These are phyloP conservation scores for Synodontis membranacea DNA, from an alignment of 2,113 vertebrate genomes.

Conservation along the genomic window DNA sequence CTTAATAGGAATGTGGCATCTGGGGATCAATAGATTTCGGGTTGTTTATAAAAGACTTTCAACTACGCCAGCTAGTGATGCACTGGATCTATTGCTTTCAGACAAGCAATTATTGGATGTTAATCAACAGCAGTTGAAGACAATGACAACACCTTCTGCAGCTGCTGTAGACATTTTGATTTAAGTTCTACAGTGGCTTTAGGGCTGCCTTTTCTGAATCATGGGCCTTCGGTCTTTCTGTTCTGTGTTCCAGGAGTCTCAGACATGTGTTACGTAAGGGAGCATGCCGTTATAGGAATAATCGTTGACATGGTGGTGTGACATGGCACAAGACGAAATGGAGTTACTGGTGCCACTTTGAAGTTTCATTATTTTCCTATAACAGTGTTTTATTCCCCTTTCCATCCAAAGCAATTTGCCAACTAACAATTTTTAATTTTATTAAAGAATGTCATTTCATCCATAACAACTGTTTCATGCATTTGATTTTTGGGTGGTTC, in stretches of 20 bases:
- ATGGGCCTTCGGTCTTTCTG: background rate
- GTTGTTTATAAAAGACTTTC: slow-evolving; percentile 1
- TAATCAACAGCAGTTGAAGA: slow-evolving; percentile 5
- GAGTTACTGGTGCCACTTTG: background rate
- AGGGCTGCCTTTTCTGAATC: background rate
- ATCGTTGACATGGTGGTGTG: background rate
- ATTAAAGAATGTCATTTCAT: background rate
- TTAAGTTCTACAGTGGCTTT: background rate
- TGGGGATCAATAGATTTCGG: slow-evolving; percentile 14
- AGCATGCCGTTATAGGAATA: background rate
- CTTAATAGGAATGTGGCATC: slow-evolving; percentile 23
- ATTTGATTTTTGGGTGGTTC: background rate
- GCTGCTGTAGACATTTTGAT: background rate
- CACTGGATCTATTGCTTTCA: background rate
- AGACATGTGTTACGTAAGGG: background rate
- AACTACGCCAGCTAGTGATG: background rate
- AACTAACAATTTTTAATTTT: background rate
- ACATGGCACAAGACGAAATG: background rate
- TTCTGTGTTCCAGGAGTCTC: background rate
- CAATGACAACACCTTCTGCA: background rate
- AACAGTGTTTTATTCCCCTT: background rate
- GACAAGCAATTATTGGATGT: background rate
- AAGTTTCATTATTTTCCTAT: background rate
- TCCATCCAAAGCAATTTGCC: background rate
- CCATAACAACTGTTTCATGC: background rate